Evolutionary conservation across 2,888 invertebrate genomes (phyloP).

Genomic region (Taenaris catops): DNA sequence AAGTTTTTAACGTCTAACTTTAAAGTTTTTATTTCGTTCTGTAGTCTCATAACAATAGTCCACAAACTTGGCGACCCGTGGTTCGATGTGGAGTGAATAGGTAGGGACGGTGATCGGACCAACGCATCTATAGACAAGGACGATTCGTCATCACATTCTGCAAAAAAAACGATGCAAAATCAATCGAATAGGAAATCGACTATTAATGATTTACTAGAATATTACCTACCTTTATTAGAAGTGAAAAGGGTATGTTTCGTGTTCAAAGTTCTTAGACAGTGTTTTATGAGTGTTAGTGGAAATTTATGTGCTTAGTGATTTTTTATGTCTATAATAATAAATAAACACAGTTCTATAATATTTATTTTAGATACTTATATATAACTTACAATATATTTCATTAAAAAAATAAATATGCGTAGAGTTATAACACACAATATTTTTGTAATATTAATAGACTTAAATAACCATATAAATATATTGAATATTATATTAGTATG

Average conservation of each 20-base stretch:
- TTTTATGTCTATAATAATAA: constrained; percentile 25
- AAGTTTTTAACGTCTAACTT: constrained; percentile 81
- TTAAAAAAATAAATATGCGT: constrained; percentile 64
- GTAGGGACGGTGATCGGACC: constrained; percentile 69
- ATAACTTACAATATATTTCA: constrained; percentile 50
- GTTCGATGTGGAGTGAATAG: constrained; percentile 53
- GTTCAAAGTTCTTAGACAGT: constrained; percentile 6
- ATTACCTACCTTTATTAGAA: constrained; percentile 26
- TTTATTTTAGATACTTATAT: constrained; percentile 42
- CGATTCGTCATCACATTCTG: constrained; percentile 74
- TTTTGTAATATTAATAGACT: constrained; percentile 17
- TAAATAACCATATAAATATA: constrained; percentile 12
- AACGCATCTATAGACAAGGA: constrained; percentile 56
- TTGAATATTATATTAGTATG: constrained; percentile 8
- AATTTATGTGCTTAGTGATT: constrained; percentile 11
- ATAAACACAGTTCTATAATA: constrained; percentile 32
- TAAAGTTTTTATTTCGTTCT: constrained; percentile 85
- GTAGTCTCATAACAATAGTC: constrained; percentile 87
- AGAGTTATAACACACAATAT: constrained; percentile 38
- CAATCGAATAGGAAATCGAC: constrained; percentile 28
- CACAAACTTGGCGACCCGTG: constrained; percentile 82
- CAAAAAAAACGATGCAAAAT: constrained; percentile 33
- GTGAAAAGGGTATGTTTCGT: constrained; percentile 7
- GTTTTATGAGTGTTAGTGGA: constrained; percentile 15
- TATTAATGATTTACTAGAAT: constrained; percentile 6